Evolutionary conservation across 2,888 invertebrate species (phyloP), one percentile per base, ranked within the genome.

Genomic region (Amphipyra berbera): DNA sequence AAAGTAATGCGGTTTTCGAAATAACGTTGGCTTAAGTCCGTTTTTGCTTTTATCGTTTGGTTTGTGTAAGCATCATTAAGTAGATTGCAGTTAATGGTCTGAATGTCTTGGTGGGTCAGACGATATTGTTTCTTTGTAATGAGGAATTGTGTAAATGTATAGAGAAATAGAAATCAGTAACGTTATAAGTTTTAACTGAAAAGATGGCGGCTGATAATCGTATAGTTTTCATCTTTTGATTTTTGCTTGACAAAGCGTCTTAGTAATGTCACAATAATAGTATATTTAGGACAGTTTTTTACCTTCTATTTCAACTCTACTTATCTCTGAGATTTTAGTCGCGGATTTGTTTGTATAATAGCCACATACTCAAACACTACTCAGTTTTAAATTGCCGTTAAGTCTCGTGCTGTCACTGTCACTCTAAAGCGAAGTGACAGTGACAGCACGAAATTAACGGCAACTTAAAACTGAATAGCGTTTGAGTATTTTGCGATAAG

Each of bases 1-100:
- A 73, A 73, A 75, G 74, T 73, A 73, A 78, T 70, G 66, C 21
- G 64, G 74, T 78, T 79, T 79, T 66, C 45, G 47, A 76, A 76
- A 72, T 63, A 60, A 45, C 49, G 60, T 53, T 59, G 48, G 56
- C 33, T 55, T 47, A 13, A 49, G 60, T 50, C 6, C 48, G 67
- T 68, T 63, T 75, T 73, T 69, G 55, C 53, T 62, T 72, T 56
- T 57, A 53, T 56, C 49, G 55, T 65, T 66, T 46, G 13, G 55
- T 63, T 61, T 67, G 46, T 60, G 59, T 59, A 47, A 68, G 61
- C 59, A 54, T 76, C 73, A 63, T 76, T 73, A 71, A 48, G 62
- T 60, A 49, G 46, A 71, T 62, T 64, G 64, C 54, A 67, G 56
- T 67, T 67, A 78, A 76, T 69, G 64, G 44, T 52, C 33, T 8